Evolutionary conservation across 2,888 invertebrate species (phyloP), one percentile per base, ranked within the genome.

Genomic region (Bhutanitis thaidina): DNA sequence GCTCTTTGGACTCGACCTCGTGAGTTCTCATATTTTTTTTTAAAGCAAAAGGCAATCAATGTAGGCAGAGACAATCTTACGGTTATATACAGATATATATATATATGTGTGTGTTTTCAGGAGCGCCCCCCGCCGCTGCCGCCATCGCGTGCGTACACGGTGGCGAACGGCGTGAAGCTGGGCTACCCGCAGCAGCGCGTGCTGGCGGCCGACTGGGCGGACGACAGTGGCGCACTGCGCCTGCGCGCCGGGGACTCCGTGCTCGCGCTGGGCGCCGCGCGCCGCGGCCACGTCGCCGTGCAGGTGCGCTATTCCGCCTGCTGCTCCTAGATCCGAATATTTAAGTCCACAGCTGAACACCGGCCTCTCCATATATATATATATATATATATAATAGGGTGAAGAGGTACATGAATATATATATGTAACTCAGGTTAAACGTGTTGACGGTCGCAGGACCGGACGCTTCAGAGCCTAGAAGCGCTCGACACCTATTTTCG

Each of bases 71-170:
- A 20, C 2, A 20, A 20, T 2, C 5, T 20, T n/a, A n/a, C 20
- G 20, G 2, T 20, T 3, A 5, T 20, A 20, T 20, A 20, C 5
- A 20, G 20, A 3, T 2, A 3, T 20, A 3, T 2, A 20, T 2
- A 5, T 20, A 20, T 20, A 20, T 3, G 20, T 5, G 20, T 20
- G 5, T 20, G 12, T 14, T 9, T 3, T 10, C 78, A 95, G 95
- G 97, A 97, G 85, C 92, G 96, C 56, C 97, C 97, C 30, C 98
- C 98, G 30, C 97, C 97, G 27, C 93, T 98, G 58, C 98, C 98
- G 41, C 95, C 96, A 29, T 94, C 96, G 67, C 92, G 98, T 64
- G 93, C 96, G 1, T 98, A 98, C 86, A 97, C 97, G 5, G 96
- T 98, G 53, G 91, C 94, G 25, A 96, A 96, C 65, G 96, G 97